Evolutionary conservation across 2,797 vertebrate genomes (phyloP).

Genomic region (Diglossa cyanea): DNA sequence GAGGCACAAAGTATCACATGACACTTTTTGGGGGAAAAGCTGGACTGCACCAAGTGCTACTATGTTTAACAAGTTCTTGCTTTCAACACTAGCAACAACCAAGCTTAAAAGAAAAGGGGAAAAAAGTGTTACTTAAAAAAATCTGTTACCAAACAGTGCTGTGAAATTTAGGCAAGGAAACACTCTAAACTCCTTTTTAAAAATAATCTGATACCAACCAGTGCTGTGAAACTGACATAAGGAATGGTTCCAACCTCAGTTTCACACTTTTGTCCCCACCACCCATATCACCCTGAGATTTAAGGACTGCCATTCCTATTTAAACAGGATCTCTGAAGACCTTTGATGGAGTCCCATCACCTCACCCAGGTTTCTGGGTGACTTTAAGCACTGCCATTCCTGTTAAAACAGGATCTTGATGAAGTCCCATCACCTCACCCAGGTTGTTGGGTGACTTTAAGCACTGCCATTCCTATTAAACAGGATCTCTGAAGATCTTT

Average conservation of each 20-base stretch:
- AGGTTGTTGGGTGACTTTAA: background rate
- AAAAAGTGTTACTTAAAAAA: background rate
- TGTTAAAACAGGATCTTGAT: too few relatives aligned
- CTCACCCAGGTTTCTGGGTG: background rate
- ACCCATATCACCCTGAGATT: fast-evolving
- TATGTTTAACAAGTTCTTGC: background rate
- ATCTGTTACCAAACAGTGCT: background rate
- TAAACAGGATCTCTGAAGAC: background rate
- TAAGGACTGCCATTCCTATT: background rate
- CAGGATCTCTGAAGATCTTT: fast-evolving
- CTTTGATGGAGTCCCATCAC: background rate
- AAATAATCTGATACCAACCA: background rate
- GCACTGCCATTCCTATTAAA: background rate
- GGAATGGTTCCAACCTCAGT: background rate
- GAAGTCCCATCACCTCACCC: too few relatives aligned
- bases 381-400: background rate
- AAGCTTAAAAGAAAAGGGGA: background rate
- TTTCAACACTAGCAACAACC: background rate
- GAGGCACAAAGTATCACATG: fast-evolving
- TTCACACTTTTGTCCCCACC: background rate
- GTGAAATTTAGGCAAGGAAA: background rate
- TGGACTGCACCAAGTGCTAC: too few relatives aligned
- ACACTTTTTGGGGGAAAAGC: background rate
- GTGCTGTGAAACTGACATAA: background rate
- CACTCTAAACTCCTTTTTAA: background rate